These are phyloP conservation scores for Platerodrilus igneus DNA, from an alignment of 2,888 invertebrate genomes.

Conservation along the genomic window DNA sequence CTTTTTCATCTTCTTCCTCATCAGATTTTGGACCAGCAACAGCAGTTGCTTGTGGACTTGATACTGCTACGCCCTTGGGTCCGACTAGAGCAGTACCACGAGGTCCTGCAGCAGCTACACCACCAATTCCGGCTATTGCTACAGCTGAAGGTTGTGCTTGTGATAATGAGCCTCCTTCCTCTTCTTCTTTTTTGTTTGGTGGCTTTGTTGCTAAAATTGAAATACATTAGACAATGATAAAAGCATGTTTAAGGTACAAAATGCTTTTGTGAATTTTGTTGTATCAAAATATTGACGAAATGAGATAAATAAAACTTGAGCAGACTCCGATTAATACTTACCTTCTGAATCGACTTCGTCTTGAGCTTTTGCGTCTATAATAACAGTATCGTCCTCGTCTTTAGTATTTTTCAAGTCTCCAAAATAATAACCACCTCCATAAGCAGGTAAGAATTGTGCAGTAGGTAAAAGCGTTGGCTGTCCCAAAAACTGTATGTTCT, in stretches of 20 bases:
- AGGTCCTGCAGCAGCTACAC: conserved; percentile 50
- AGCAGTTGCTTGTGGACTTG: conserved; percentile 52
- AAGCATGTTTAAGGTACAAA: too few relatives aligned
- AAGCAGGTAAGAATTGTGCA: conserved; percentile 2
- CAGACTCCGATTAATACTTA: conserved; percentile 9
- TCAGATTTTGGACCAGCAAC: conserved; percentile 45
- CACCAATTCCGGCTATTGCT: conserved; percentile 51
- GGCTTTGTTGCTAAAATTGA: conserved; percentile 13
- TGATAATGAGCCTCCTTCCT: conserved; percentile 38
- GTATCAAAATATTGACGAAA: too few relatives aligned
- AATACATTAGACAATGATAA: too few relatives aligned
- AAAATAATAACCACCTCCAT: background rate
- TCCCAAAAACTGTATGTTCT: background rate
- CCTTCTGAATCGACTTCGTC: conserved; percentile 32
- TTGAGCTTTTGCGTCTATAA: conserved; percentile 49
- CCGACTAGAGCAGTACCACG: conserved; percentile 51
- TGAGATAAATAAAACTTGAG: too few relatives aligned
- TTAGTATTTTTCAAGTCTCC: conserved; percentile 38
- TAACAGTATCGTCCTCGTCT: conserved; percentile 51
- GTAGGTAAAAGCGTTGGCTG: background rate
- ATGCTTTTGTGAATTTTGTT: too few relatives aligned
- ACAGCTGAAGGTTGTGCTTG: conserved; percentile 51
- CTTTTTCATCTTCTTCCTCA: conserved; percentile 7
- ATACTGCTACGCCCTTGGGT: conserved; percentile 48
- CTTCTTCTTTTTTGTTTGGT: conserved; percentile 34